Conservation (phyloP, 2,888 invertebrate species). For the Heliconius cydno region DNA sequence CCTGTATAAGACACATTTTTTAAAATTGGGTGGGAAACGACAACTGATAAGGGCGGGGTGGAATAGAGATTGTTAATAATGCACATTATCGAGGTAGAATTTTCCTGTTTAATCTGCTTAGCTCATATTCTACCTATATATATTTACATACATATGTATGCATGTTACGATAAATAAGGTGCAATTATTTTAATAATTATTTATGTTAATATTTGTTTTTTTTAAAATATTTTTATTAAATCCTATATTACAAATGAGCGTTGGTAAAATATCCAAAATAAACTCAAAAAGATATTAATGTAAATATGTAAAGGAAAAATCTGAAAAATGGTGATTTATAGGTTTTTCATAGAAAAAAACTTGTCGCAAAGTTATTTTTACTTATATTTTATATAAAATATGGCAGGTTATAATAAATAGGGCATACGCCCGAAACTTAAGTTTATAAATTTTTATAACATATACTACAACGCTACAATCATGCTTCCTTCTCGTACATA, state of each 20-base stretch:
- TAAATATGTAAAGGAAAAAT: not conserved
- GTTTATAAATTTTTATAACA: too few species aligned
- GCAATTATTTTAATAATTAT: slow-evolving; percentile 1
- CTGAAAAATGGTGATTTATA: too few species aligned
- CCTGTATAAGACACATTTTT: not conserved
- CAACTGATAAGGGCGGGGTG: slow-evolving; percentile 15
- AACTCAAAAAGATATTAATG: not conserved
- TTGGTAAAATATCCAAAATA: not conserved
- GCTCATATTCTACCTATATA: not conserved
- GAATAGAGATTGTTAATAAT: slow-evolving; percentile 3
- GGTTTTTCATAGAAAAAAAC: too few species aligned
- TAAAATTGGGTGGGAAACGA: slow-evolving; percentile 11
- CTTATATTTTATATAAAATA: too few species aligned
- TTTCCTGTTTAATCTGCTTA: slow-evolving; percentile 29
- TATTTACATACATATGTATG: not conserved
- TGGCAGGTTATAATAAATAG: too few species aligned
- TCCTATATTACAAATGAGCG: not conserved
- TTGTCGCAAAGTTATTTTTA: too few species aligned
- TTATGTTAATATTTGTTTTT: not conserved
- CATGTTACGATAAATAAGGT: slow-evolving; percentile 16
- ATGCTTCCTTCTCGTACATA: too few species aligned
- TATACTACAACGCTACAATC: too few species aligned
- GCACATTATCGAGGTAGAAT: not conserved
- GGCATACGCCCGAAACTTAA: too few species aligned
- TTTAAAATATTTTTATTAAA: not conserved